Conservation (phyloP, 2,113 vertebrate genomes). For the Upupa epops region DNA sequence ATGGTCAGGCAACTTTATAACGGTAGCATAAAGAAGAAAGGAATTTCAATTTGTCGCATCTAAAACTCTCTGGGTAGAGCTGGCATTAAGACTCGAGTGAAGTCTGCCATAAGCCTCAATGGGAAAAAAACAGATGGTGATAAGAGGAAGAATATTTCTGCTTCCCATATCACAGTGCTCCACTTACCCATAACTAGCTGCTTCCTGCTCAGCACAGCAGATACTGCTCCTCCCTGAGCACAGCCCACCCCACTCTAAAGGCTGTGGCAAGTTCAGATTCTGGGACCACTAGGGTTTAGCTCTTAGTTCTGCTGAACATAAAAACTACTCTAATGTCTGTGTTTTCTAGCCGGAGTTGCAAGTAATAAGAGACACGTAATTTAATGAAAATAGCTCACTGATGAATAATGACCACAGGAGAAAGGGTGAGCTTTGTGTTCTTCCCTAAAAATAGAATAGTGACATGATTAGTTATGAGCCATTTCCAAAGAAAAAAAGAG, state of each 20-base stretch:
- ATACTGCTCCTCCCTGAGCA: background rate
- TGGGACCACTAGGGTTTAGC: background rate
- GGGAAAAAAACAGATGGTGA: slow-evolving; percentile 27
- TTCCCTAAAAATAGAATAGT: background rate
- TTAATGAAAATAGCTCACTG: background rate
- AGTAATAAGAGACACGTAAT: background rate
- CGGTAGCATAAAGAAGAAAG: background rate
- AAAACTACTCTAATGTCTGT: background rate
- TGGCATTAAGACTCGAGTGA: slow-evolving; percentile 6
- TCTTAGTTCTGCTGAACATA: background rate
- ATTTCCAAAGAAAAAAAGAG: background rate
- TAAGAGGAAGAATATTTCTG: slow-evolving; percentile 16
- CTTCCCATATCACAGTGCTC: slow-evolving; percentile 14
- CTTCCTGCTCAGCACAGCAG: background rate
- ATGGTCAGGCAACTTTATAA: background rate
- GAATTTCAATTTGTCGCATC: slow-evolving; percentile 14
- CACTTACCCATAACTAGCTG: slow-evolving; percentile 40
- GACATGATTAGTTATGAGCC: background rate
- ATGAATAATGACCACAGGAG: background rate
- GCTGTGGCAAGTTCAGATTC: background rate
- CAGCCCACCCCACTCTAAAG: background rate
- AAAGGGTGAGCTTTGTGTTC: background rate
- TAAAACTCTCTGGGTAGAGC: slow-evolving; percentile 9
- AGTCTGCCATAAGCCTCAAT: background rate
- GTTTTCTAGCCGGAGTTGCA: background rate